Evolutionary conservation across 2,113 vertebrate species (phyloP).

Genomic region (Scolopax mira): DNA sequence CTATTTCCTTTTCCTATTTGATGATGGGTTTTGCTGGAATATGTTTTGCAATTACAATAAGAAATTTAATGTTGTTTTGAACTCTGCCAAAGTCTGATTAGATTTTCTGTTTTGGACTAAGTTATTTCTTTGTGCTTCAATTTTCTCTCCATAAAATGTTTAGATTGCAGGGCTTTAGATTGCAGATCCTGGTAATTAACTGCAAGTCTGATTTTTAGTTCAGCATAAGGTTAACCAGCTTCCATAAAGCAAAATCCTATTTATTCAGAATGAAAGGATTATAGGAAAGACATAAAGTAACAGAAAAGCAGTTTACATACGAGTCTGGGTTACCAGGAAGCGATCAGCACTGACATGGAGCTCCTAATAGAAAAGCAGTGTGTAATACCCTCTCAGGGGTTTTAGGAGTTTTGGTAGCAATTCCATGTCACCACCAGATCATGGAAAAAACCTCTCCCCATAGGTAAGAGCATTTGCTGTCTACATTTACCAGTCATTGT

Average conservation of each 20-base stretch:
- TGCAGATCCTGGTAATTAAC: slow-evolving; percentile 59
- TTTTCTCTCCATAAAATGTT: slow-evolving; percentile 47
- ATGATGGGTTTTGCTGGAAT: slow-evolving; percentile 22
- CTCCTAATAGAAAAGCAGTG: background rate
- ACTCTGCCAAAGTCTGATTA: slow-evolving; percentile 52
- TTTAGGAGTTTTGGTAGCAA: background rate
- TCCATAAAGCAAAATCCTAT: slow-evolving; percentile 58
- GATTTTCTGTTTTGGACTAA: slow-evolving; percentile 55
- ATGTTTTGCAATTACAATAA: slow-evolving; percentile 48
- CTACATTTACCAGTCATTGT: background rate
- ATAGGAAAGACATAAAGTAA: slow-evolving; percentile 16
- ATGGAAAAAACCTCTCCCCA: background rate
- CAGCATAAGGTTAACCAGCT: slow-evolving; percentile 52
- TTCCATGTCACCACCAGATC: background rate
- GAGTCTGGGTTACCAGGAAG: background rate
- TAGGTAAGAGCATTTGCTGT: background rate
- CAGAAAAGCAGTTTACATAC: background rate
- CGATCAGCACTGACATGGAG: background rate
- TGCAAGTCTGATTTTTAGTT: slow-evolving; percentile 62
- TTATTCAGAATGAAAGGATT: slow-evolving; percentile 48
- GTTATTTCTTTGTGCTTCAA: slow-evolving; percentile 34
- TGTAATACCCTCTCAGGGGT: background rate
- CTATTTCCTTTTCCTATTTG: slow-evolving; percentile 16
- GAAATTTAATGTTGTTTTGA: slow-evolving; percentile 52
- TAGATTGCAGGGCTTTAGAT: slow-evolving; percentile 26